Evolutionary conservation across 1,140 invertebrate species (phyloP).

Genomic region (Ridgeia piscesae): DNA sequence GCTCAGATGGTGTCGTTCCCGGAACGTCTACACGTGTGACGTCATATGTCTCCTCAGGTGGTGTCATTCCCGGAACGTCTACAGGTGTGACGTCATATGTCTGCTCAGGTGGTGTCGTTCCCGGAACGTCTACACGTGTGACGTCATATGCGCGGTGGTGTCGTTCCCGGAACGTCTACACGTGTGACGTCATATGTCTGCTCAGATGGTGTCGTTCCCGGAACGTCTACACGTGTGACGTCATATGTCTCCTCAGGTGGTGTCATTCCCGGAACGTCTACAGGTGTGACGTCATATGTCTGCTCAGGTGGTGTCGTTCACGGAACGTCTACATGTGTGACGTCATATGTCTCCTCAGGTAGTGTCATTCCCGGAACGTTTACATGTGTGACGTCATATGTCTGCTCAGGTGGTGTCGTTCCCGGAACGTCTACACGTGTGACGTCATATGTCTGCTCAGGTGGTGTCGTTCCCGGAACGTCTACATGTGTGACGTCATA

Average conservation of each 20-base stretch:
- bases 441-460: constrained; percentile 94
- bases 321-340: constrained; percentile 64
- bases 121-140: constrained; percentile 72
- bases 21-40: constrained; percentile 70
- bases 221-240: constrained; percentile 84
- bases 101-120: constrained; percentile 93
- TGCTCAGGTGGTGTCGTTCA: background rate
- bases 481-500: constrained; percentile 88
- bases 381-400: constrained; percentile 90
- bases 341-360: constrained; percentile 94
- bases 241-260: constrained; percentile 95
- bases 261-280: constrained; percentile 91
- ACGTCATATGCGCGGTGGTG: constrained; percentile 95
- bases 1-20: constrained; percentile 93
- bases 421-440: constrained; percentile 85
- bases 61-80: background rate
- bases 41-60: no score
- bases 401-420: constrained; percentile 91
- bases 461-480: constrained; percentile 92
- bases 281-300: no score
- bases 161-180: constrained; percentile 87
- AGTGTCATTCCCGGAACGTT: constrained; percentile 89
- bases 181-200: constrained; percentile 89
- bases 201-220: constrained; percentile 93
- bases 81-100: constrained; percentile 85